Evolutionary conservation across 1,140 invertebrate genomes (phyloP).

Genomic region (Chymomyza costata): DNA sequence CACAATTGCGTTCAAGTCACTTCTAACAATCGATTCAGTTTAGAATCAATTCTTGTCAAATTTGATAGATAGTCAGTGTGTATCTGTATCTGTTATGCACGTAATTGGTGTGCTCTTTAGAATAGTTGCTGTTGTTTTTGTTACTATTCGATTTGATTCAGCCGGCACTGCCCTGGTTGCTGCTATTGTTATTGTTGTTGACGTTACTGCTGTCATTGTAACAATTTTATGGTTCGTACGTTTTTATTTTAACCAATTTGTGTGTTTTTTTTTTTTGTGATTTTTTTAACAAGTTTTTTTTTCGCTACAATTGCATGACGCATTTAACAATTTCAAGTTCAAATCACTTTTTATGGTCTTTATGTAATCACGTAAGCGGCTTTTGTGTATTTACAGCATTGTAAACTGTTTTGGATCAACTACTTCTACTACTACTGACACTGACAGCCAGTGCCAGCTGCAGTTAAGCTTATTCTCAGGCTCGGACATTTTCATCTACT

Average conservation of each 20-base stretch:
- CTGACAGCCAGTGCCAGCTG: too few relatives aligned
- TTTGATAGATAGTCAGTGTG: slow-evolving; percentile 5
- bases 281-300: slow-evolving; percentile 18
- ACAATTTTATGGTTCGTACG: slow-evolving; percentile 60
- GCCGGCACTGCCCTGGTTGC: slow-evolving; percentile 23
- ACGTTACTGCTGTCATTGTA: slow-evolving; percentile 46
- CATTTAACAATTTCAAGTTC: slow-evolving; percentile 58
- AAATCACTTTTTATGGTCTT: slow-evolving; percentile 53
- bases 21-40: slow-evolving; percentile 17
- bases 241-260: slow-evolving; percentile 45
- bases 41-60: slow-evolving; percentile 27
- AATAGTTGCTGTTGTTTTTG: slow-evolving; percentile 23
- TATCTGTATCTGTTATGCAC: too few relatives aligned
- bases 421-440: too few relatives aligned
- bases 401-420: too few relatives aligned
- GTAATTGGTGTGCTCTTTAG: too few relatives aligned
- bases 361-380: slow-evolving; percentile 60
- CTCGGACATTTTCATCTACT: too few relatives aligned
- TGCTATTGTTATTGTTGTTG: slow-evolving; percentile 34
- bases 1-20: slow-evolving; percentile 1
- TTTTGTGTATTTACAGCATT: too few relatives aligned
- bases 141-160: slow-evolving; percentile 41
- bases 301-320: slow-evolving; percentile 53
- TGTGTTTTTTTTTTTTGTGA: slow-evolving; percentile 12
- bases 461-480: too few relatives aligned